Evolutionary conservation across 2,888 invertebrate species (phyloP).

Genomic region (Charanyca ferruginea): DNA sequence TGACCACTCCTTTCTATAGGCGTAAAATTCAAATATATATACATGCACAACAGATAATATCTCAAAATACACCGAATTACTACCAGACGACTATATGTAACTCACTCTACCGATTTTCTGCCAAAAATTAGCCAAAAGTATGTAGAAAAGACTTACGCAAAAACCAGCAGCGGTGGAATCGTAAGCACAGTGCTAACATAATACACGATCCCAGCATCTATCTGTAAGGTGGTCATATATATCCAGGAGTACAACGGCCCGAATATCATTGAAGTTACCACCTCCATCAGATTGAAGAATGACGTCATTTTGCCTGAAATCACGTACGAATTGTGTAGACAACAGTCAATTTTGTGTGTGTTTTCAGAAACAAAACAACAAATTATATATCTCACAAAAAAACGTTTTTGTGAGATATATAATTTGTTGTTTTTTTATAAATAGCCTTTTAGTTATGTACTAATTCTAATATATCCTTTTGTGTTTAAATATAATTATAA

Average conservation of each 20-base stretch:
- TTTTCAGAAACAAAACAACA: constrained; percentile 18
- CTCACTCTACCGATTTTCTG: too few relatives aligned
- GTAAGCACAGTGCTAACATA: constrained; percentile 93
- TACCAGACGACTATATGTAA: background rate
- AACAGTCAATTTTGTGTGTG: constrained; percentile 41
- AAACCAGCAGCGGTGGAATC: constrained; percentile 92
- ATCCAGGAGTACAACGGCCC: constrained; percentile 94
- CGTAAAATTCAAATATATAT: too few relatives aligned
- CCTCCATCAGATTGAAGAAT: constrained; percentile 93
- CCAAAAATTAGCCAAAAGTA: background rate
- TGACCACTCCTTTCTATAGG: too few relatives aligned
- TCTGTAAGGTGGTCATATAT: constrained; percentile 92
- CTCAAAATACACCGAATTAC: background rate
- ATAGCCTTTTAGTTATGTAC: too few relatives aligned
- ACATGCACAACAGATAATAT: too few relatives aligned
- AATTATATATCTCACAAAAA: too few relatives aligned
- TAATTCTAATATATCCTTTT: too few relatives aligned
- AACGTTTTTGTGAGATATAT: constrained; percentile 30
- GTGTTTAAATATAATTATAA: too few relatives aligned
- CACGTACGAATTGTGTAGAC: constrained; percentile 35
- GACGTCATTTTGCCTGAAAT: constrained; percentile 93
- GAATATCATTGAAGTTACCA: constrained; percentile 93
- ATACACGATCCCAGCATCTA: constrained; percentile 92
- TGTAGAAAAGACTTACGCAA: constrained; percentile 84
- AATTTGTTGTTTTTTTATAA: too few relatives aligned